phyloP scores from a whole-genome alignment of 2,113 vertebrate genomes.

The Silurus asotus region DNA sequence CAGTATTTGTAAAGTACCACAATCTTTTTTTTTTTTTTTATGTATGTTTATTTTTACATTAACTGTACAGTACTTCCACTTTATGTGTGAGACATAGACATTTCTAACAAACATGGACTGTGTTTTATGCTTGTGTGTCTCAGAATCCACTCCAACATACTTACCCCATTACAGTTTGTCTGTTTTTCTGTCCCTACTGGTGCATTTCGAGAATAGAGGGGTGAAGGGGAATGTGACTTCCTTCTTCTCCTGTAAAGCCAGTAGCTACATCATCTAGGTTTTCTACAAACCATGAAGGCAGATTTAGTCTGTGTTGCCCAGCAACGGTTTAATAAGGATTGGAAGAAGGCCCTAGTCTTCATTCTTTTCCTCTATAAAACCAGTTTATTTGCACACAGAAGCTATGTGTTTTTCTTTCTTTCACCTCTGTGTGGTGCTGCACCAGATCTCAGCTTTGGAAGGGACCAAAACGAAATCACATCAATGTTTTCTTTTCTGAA shows the following conservation, averaged over 20 bases:
- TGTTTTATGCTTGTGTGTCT: background rate
- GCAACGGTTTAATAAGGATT: constrained; percentile 27
- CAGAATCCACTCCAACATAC: background rate
- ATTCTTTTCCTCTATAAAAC: background rate
- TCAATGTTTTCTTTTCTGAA: background rate
- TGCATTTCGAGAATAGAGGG: background rate
- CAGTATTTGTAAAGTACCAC: background rate
- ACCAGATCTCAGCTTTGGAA: background rate
- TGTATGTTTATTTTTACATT: background rate
- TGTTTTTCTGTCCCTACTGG: background rate
- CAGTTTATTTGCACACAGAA: background rate
- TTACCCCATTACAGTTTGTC: background rate
- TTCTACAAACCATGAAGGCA: background rate
- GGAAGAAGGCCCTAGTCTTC: background rate
- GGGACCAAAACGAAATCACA: background rate
- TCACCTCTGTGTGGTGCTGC: background rate
- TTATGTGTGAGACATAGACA: background rate
- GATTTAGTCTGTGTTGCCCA: constrained; percentile 20
- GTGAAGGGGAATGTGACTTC: background rate
- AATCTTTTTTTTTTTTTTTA: background rate
- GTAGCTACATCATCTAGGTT: background rate
- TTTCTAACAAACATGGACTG: background rate
- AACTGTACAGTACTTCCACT: background rate
- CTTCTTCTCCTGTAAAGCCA: background rate
- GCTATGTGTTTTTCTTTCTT: background rate